These are phyloP conservation scores for Hiodon alosoides DNA, from an alignment of 2,113 vertebrate genomes.

Conservation along the genomic window DNA sequence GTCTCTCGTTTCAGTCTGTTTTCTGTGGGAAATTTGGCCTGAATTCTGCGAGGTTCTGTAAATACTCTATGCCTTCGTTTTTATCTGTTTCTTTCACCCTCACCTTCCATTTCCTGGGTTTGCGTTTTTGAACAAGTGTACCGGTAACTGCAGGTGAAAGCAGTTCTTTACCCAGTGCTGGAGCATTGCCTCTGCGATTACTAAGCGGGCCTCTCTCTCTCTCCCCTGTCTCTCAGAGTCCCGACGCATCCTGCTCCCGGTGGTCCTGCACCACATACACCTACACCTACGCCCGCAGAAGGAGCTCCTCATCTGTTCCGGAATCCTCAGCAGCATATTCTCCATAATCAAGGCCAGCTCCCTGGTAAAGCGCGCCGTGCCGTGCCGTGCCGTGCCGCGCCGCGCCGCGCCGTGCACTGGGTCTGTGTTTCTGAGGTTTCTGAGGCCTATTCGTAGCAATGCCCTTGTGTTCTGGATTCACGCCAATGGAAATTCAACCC, in stretches of 20 bases:
- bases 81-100: constrained; percentile 13
- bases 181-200: not conserved
- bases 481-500: too few species aligned
- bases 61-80: too few species aligned
- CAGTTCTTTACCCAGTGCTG: not conserved
- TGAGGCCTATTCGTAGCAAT: too few species aligned
- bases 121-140: too few species aligned
- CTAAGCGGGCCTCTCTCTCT: not conserved
- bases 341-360: constrained; percentile 81
- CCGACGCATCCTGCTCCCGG: constrained; percentile 87
- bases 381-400: not conserved
- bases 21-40: not conserved
- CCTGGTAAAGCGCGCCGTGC: constrained; percentile 51
- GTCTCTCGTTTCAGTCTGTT: constrained; percentile 3
- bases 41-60: too few species aligned
- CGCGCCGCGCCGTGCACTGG: too few species aligned
- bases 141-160: not conserved
- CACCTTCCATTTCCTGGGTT: not conserved
- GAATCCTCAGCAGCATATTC: constrained; percentile 95
- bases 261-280: constrained; percentile 96
- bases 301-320: constrained; percentile 93
- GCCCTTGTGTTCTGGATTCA: too few species aligned
- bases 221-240: constrained; percentile 69
- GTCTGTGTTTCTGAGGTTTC: too few species aligned
- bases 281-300: constrained; percentile 95